A percentile compares a stretch with the other conserved stretches of the same genome.
These are phyloP conservation scores for Monochamus saltuarius DNA, from an alignment of 1,140 invertebrate genomes.

Conservation along the genomic window DNA sequence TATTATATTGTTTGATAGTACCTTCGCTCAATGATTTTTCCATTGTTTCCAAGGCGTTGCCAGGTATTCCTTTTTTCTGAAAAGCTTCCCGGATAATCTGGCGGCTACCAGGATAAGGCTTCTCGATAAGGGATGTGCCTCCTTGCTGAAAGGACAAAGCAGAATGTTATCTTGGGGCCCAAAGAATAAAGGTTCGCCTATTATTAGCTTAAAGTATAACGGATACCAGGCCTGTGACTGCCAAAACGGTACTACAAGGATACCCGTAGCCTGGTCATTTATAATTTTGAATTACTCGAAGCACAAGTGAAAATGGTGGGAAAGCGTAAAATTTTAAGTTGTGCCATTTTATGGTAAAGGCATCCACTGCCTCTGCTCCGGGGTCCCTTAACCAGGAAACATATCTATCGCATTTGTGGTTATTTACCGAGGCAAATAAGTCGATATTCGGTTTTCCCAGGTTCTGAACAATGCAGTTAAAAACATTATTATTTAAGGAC, in stretches of 20 bases:
- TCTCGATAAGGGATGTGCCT: neutral
- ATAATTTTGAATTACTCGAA: constrained; percentile 27
- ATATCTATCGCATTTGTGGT: constrained; percentile 22
- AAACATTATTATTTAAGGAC: neutral
- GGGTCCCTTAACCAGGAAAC: constrained; percentile 16
- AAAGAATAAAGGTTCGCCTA: neutral
- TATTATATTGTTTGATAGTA: constrained; percentile 13
- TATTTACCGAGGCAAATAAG: constrained; percentile 21
- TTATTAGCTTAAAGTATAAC: constrained; percentile 3
- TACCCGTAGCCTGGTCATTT: neutral
- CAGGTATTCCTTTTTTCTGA: constrained; percentile 2
- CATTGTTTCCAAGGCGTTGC: constrained; percentile 1
- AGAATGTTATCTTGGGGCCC: neutral
- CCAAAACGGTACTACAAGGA: constrained; percentile 7
- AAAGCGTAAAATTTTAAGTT: constrained; percentile 17
- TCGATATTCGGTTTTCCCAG: constrained; percentile 20
- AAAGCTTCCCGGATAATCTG: constrained; percentile 3
- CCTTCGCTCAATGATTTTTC: neutral
- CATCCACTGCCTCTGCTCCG: constrained; percentile 12
- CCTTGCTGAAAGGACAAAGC: constrained; percentile 7
- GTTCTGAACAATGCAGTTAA: neutral
- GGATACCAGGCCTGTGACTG: constrained; percentile 4
- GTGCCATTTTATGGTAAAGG: constrained; percentile 20
- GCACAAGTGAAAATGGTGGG: constrained; percentile 8
- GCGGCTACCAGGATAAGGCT: constrained; percentile 15